Base-by-base conservation (phyloP, 2,888 invertebrate species). In the Polietes domitor region DNA sequence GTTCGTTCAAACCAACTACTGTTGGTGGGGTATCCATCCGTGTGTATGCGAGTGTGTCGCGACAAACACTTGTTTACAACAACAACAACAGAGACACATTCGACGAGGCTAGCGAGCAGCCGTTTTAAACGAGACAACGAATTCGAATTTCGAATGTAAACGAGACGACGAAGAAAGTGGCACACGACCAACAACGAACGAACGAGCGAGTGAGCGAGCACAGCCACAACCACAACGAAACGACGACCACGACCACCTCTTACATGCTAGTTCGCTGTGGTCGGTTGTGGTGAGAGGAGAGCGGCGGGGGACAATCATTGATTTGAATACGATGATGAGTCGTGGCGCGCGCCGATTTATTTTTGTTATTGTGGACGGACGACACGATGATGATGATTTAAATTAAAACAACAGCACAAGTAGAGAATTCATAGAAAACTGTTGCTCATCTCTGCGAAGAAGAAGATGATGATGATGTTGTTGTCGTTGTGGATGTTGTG, bases 391-490 rank as follows among this genome's bases (percentile, higher is more conserved):
- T 26, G n/a, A 41, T 68, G 65, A 24, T 43, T 55, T n/a, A n/a
- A 43, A 28, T 47, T 53, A 77, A 74, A 43, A 10, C 17, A 26
- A 71, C 32, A 53, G 47, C 21, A 15, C 65, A 21, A 28, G 26
- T 70, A 28, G 19, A 53, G 19, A 47, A 41, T 41, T 41, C 41
- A 12, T 41, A 41, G 41, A 21, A 61, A 76, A 76, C 76, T 79
- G 79, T 77, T 85, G 79, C 78, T 85, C 76, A 72, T 81, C 43
- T 63, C 73, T 43, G 70, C 68, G 61, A 79, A 77, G 63, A 77
- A 37, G 17, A 71, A 70, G 28, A 76, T 78, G 12, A 37, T 68
- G 41, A 77, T 24, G 37, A 28, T 53, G 65, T 47, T 50, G 47
- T 19, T 21, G 55, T n/a, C 53, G 17, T 53, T 50, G 63, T 28